Evolutionary conservation across 1,140 invertebrate species (phyloP).

Genomic region (Epicauta chinensis): DNA sequence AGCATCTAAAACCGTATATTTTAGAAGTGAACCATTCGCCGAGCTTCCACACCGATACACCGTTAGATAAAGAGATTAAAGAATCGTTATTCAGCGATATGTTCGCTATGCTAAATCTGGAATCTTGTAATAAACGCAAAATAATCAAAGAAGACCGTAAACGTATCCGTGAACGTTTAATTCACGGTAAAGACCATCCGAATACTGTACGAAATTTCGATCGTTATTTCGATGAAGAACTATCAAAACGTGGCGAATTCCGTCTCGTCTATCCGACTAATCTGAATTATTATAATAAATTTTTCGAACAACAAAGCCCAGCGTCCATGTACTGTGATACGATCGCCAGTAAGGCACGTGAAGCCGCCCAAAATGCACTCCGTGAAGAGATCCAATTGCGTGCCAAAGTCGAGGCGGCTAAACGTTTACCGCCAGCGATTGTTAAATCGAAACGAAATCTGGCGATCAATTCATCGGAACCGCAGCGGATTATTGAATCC

Average conservation of each 20-base stretch:
- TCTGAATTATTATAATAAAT: constrained; percentile 38
- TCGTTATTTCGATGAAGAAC: constrained; percentile 37
- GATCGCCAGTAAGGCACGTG: constrained; percentile 65
- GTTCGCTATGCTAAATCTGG: constrained; percentile 75
- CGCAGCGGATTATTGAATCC: constrained; percentile 55
- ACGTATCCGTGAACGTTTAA: constrained; percentile 56
- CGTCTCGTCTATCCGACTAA: constrained; percentile 38
- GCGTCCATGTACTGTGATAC: constrained; percentile 71
- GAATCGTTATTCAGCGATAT: constrained; percentile 75
- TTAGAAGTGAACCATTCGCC: constrained; percentile 90
- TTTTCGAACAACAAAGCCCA: constrained; percentile 67
- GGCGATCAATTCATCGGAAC: constrained; percentile 49
- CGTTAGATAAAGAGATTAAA: constrained; percentile 78
- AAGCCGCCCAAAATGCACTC: constrained; percentile 56
- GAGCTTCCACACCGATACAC: constrained; percentile 81
- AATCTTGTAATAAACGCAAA: constrained; percentile 69
- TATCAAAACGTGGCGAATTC: constrained; percentile 56
- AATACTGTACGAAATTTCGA: constrained; percentile 24
- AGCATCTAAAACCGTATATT: constrained; percentile 76
- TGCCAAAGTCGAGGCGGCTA: constrained; percentile 37
- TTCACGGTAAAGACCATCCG: constrained; percentile 46
- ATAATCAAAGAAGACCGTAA: constrained; percentile 66
- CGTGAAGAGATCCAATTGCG: constrained; percentile 56
- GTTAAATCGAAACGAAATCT: constrained; percentile 10
- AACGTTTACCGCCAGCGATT: neutral